Evolutionary conservation across 1,140 invertebrate species (phyloP).

Genomic region (Cydia splendana): DNA sequence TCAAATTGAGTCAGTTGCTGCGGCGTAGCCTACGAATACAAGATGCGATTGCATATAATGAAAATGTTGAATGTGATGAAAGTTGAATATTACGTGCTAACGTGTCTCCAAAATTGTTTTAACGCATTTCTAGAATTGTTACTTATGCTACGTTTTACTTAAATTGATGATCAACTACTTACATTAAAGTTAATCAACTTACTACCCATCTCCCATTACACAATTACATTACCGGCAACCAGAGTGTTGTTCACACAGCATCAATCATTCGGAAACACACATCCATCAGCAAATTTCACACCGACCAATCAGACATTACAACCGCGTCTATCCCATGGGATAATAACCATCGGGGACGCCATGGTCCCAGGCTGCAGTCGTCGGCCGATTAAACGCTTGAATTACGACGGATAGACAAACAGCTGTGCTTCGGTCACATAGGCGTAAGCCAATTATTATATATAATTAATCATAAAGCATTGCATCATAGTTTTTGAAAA

Average conservation of each 20-base stretch:
- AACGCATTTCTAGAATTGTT: not conserved
- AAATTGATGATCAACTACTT: not conserved
- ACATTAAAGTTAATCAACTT: not conserved
- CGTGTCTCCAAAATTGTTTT: not conserved
- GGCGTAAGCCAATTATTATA: conserved; percentile 31
- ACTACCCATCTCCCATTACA: not conserved
- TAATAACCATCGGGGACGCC: not conserved
- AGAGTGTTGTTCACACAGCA: not conserved
- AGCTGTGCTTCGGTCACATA: conserved; percentile 63
- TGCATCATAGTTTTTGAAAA: not conserved
- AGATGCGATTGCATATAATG: conserved; percentile 37
- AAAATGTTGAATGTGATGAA: not conserved
- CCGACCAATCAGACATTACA: conserved; percentile 24
- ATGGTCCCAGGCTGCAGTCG: conserved; percentile 34
- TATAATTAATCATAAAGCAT: not conserved
- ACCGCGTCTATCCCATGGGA: conserved; percentile 17
- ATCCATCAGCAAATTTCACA: conserved; percentile 28
- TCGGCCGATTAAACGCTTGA: conserved; percentile 54
- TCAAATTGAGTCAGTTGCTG: conserved; percentile 70
- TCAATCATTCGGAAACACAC: conserved; percentile 7
- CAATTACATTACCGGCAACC: not conserved
- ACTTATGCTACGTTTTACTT: not conserved
- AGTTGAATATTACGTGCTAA: not conserved
- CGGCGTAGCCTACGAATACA: conserved; percentile 50
- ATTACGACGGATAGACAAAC: conserved; percentile 55